Evolutionary conservation across 2,113 vertebrate genomes (phyloP), one percentile per base, ranked within the genome.

Genomic region (Myanophis thanlyinensis): DNA sequence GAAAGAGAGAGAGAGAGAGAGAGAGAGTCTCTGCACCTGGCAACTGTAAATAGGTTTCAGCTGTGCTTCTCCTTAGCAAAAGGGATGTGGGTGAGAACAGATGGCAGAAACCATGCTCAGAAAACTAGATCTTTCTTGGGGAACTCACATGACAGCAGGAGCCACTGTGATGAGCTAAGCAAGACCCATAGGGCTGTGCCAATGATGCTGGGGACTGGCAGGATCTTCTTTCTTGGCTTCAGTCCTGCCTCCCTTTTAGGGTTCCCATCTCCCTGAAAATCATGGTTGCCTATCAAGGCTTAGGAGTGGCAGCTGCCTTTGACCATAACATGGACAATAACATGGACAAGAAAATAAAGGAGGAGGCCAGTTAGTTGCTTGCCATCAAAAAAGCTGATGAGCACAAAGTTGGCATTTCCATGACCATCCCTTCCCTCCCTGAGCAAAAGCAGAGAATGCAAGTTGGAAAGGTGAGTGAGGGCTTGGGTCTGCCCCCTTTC

Each of bases 241-340:
- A 67, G 30, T n/a, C 30, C 12, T n/a, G n/a, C 30, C 62, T 67
- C 30, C 30, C 62, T 35, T 67, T 18, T n/a, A 15, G 30, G 30
- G 27, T 35, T n/a, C 4, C 13, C 15, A 0, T n/a, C 30, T n/a
- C 30, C 62, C 30, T 67, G 62, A 15, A n/a, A n/a, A 35, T 30
- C 12, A n/a, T 15, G 4, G 27, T n/a, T n/a, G 12, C 30, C 30
- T n/a, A 0, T 15, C 62, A n/a, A 35, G 62, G 62, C 62, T 67
- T 35, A 13, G n/a, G 13, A 67, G 12, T 2, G 62, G 62, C 1
- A 67, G 30, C 30, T 35, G 62, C 62, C 62, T n/a, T n/a, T n/a
- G n/a, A n/a, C n/a, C n/a, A n/a, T n/a, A 35, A 6, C 27, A 15
- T 1, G 30, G 30, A 12, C 0, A 5, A n/a, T n/a, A 35, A 6